Evolutionary conservation across 1,140 invertebrate genomes (phyloP).

Genomic region (Frieseomelitta varia): DNA sequence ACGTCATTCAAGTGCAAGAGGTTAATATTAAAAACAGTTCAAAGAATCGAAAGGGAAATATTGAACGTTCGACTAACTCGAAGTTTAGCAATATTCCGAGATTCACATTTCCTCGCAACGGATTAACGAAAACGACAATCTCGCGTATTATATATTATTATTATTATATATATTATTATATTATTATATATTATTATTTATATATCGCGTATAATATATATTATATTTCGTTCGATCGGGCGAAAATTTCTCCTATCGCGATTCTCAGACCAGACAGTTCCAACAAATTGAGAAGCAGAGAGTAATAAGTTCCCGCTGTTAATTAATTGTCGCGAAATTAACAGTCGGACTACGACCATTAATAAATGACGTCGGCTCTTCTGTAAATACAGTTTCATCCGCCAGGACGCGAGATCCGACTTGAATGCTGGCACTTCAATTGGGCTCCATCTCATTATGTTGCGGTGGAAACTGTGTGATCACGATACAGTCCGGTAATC

Average conservation of each 20-base stretch:
- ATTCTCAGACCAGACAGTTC: background rate
- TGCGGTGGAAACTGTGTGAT: conserved; percentile 16
- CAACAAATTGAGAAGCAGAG: background rate
- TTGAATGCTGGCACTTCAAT: background rate
- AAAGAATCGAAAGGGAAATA: no score
- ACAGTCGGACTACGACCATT: background rate
- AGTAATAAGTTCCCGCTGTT: background rate
- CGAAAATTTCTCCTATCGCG: background rate
- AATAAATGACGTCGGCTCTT: background rate
- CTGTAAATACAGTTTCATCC: conserved; percentile 3
- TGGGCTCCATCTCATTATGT: conserved; percentile 15
- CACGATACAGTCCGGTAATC: conserved; percentile 15
- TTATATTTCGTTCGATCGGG: no score
- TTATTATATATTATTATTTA: no score
- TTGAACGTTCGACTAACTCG: no score
- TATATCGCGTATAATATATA: no score
- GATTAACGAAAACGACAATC: background rate
- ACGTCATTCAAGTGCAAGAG: no score
- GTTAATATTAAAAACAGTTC: no score
- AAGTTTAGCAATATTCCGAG: no score
- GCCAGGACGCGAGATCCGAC: no score
- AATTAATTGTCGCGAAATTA: background rate
- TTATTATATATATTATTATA: no score
- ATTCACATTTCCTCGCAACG: no score
- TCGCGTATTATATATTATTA: no score